Evolutionary conservation across 1,140 invertebrate genomes (phyloP), one percentile per base, ranked within the genome.

Genomic region (Saccostrea echinata): DNA sequence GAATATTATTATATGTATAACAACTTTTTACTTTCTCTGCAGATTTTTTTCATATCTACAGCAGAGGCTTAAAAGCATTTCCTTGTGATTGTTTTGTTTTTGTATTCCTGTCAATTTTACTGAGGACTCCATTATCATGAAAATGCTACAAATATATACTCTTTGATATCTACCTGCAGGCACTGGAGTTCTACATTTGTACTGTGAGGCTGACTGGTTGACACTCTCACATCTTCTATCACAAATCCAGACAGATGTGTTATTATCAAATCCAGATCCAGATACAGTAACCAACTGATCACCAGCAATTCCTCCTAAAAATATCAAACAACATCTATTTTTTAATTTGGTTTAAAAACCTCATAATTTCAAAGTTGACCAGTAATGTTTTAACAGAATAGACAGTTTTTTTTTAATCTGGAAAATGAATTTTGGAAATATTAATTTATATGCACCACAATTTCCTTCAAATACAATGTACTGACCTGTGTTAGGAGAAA

Each of bases 301-400:
- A n/a, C 93, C 93, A 68, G 85, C 88, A 30, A 90, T 88, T 52
- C 92, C 91, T 33, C 93, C 93, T 92, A 83, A 12, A 57, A 84
- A 84, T 9, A 43, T 43, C 43, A 43, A 8, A 55, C 18, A 33
- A 80, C 3, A 76, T 9, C 33, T 30, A 76, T n/a, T n/a, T n/a
- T n/a, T n/a, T 1, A 30, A 30, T 80, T 33, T 16, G 21, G 21
- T 30, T 33, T 33, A 8, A n/a, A 80, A 30, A 16, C 71, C 27
- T 43, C 35, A 30, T 18, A 80, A 33, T 80, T 80, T 30, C 27
- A 9, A 12, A 80, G 3, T 30, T 80, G 11, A 24, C 18, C 35
- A 80, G 21, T 80, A 18, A 33, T 30, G 4, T 18, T 24, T 27
- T 24, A 35, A 80, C 35, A 80, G 4, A 80, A 43, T 8, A 43